Base-by-base conservation (phyloP, 2,113 vertebrate species). In the Brachypodius melanocephalos region DNA sequence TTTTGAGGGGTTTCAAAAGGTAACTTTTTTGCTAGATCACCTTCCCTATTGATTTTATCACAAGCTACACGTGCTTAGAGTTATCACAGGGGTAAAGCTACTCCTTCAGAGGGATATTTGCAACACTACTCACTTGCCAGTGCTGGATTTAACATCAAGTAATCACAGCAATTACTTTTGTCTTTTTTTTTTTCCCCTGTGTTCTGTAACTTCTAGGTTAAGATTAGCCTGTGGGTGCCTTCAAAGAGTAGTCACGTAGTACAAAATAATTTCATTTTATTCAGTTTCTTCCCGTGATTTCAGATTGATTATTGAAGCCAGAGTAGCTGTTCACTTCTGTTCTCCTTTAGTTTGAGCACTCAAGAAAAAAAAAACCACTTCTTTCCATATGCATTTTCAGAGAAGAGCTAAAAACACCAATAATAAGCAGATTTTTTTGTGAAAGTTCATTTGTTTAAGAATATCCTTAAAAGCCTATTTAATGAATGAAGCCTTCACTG, bases 401-500 rank as follows among this genome's bases (percentile, higher is more conserved):
- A 72, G 42, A n/a, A 68, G 4, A 29, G 4, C 17, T 66, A 49
- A 85, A 55, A 43, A 85, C 14, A 63, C 66, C 16, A 66, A 49
- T 24, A 71, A 54, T 9, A 63, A n/a, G 10, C 5, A 80, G 24
- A 31, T 61, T 72, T 76, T n/a, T 66, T 85, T 42, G 32, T 87
- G 51, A 54, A 89, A 62, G 10, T 15, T 87, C 6, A 52, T 38
- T 88, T 68, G 3, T 52, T 90, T 93, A 67, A 51, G 36, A 83
- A 80, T 66, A 49, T 31, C 17, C 61, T 76, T 89, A 61, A 32
- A 89, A 78, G 9, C 22, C 13, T 77, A 10, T 32, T 71, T 34
- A 82, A 43, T 74, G 54, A 93, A 94, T 42, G n/a, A 87, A 95
- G 20, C 28, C 16, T 90, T 91, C 9, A 2, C 28, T 52, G 40